phyloP scores from a whole-genome alignment of 1,140 invertebrate species.

The Philotrypesis tridentata region DNA sequence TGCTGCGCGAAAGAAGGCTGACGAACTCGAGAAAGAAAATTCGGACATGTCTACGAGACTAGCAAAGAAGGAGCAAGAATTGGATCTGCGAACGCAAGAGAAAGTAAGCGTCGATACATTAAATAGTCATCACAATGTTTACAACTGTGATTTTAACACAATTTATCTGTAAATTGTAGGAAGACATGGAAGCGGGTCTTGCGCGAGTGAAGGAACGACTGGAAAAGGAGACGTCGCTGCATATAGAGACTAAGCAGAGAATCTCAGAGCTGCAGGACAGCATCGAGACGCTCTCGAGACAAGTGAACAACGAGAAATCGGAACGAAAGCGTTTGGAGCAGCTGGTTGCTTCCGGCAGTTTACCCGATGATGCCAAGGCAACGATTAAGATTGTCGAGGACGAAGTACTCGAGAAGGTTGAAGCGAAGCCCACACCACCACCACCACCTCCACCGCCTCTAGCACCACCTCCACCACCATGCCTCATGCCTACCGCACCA shows the following conservation, averaged over 20 bases:
- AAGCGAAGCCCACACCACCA: slow-evolving; percentile 69
- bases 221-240: slow-evolving; percentile 90
- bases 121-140: not conserved
- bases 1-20: slow-evolving; percentile 88
- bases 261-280: slow-evolving; percentile 80
- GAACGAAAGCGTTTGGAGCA: slow-evolving; percentile 89
- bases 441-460: slow-evolving; percentile 78
- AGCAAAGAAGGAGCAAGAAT: slow-evolving; percentile 94
- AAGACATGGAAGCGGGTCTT: slow-evolving; percentile 91
- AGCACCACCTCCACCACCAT: slow-evolving; percentile 74
- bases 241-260: slow-evolving; percentile 90
- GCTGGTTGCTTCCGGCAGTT: slow-evolving; percentile 88
- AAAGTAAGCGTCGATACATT: slow-evolving; percentile 74
- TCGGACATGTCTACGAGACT: slow-evolving; percentile 88
- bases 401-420: slow-evolving; percentile 67
- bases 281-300: slow-evolving; percentile 70
- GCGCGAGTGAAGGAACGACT: slow-evolving; percentile 89
- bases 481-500: slow-evolving; percentile 74
- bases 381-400: slow-evolving; percentile 75
- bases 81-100: slow-evolving; percentile 91
- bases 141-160: not conserved
- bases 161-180: slow-evolving; percentile 70
- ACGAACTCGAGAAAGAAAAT: slow-evolving; percentile 92
- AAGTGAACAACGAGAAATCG: slow-evolving; percentile 87
- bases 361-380: slow-evolving; percentile 93